Base-by-base conservation (phyloP, 2,797 vertebrate species). In the Buphagus erythrorhynchus region DNA sequence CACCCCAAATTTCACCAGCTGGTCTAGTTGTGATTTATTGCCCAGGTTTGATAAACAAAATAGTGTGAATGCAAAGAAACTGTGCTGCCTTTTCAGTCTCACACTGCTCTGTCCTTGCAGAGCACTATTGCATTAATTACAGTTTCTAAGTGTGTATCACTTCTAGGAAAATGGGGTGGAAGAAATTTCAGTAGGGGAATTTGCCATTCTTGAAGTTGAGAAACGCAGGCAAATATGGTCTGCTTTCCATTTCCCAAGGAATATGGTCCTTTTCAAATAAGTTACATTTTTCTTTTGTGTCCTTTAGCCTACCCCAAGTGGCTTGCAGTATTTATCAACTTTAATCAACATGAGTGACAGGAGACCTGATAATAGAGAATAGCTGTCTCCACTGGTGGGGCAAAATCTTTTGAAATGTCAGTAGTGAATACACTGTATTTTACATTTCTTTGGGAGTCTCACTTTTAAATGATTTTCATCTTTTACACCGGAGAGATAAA, bases 271-370 rank as follows among this genome's bases (percentile, higher is more conserved):
- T 97, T 98, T 97, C 85, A 97, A 97, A 72, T 61, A 91, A 71
- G 66, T 95, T 81, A 33, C 88, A 68, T 95, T 92, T 86, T 79
- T 90, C 87, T 95, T 97, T 91, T 91, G 93, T 97, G 91, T 96
- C 80, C 94, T 94, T 94, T 97, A 73, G 49, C 88, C 76, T 94
- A 59, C 86, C 94, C 93, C 92, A 90, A 96, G 97, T 81, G 94
- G 92, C 86, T 93, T 94, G 68, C 67, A 82, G 91, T 96, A 91
- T 97, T 98, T 98, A 97, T 98, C 97, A 97, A 79, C 91, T 97
- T 97, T 97, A 96, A 98, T 98, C 97, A 97, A 97, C 80, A 36
- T 97, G 97, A 98, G 92, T 98, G 98, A 93, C 98, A 97, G 97
- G 82, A 97, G 97, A 92, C 83, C 84, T 97, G 97, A 97, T 97